These are phyloP conservation scores for Protodeltote pygarga DNA, from an alignment of 2,888 invertebrate genomes.

Conservation along the genomic window DNA sequence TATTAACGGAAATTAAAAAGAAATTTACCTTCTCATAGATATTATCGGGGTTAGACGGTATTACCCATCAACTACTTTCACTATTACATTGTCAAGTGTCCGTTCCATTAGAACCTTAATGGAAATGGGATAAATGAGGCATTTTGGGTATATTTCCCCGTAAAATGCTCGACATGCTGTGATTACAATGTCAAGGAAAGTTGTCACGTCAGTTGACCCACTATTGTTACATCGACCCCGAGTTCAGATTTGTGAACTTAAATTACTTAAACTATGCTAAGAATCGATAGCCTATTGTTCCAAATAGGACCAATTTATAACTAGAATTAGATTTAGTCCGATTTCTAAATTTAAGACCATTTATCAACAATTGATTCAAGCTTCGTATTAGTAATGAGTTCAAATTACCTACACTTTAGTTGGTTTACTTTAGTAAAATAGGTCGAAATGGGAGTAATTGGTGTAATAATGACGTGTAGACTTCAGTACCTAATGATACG, in stretches of 20 bases:
- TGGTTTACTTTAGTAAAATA: constrained; percentile 17
- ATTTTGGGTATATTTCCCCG: constrained; percentile 8
- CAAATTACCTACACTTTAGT: constrained; percentile 2
- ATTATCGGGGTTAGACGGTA: too few species aligned
- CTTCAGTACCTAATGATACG: constrained; percentile 19
- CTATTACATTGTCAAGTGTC: too few species aligned
- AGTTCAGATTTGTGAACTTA: constrained; percentile 14
- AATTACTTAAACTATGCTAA: constrained; percentile 19
- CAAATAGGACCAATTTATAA: constrained; percentile 6
- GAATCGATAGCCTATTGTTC: constrained; percentile 19
- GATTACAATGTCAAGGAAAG: constrained; percentile 30
- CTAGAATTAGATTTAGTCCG: not conserved
- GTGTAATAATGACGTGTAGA: constrained; percentile 23
- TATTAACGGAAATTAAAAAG: too few species aligned
- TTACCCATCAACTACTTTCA: too few species aligned
- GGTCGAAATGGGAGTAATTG: constrained; percentile 29
- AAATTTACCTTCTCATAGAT: too few species aligned
- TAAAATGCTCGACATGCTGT: constrained; percentile 3
- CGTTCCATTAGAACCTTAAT: too few species aligned
- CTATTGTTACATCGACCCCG: constrained; percentile 28
- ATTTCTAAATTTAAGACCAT: not conserved
- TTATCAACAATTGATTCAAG: not conserved
- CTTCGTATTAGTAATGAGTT: constrained; percentile 1
- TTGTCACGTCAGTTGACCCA: constrained; percentile 33
- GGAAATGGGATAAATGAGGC: constrained; percentile 1